Percentiles rank a stretch among this genome's conserved stretches.
Evolutionary conservation across 2,888 invertebrate genomes (phyloP).

Genomic region (Sympetrum striolatum): DNA sequence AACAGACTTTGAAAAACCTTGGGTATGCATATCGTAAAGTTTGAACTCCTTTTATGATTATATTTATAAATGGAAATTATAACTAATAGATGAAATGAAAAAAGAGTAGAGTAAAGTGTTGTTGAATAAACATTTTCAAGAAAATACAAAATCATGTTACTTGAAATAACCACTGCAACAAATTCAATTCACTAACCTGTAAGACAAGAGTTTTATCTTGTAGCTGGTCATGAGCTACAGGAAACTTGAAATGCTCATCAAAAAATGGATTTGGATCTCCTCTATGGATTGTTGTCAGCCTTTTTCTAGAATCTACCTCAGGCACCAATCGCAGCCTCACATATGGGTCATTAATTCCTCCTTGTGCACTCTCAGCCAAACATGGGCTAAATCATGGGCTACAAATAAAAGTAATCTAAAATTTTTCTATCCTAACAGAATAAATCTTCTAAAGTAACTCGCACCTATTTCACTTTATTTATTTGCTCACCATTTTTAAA

Average conservation of each 20-base stretch:
- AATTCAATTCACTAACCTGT: constrained; percentile 64
- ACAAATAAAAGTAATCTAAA: constrained; percentile 50
- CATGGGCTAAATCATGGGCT: constrained; percentile 86
- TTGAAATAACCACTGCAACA: background rate
- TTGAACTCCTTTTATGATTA: too few relatives aligned
- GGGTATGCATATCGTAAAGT: too few relatives aligned
- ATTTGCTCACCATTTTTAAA: too few relatives aligned
- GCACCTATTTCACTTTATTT: too few relatives aligned
- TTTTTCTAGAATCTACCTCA: constrained; percentile 81
- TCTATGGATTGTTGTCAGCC: constrained; percentile 84
- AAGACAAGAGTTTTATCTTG: constrained; percentile 77
- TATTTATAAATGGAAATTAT: too few relatives aligned
- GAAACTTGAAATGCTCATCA: constrained; percentile 92
- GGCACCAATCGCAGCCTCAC: constrained; percentile 81
- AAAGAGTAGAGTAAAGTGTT: constrained; percentile 29
- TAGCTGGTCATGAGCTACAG: constrained; percentile 86
- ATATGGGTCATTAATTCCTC: constrained; percentile 90
- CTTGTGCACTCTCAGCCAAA: constrained; percentile 83
- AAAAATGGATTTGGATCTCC: constrained; percentile 87
- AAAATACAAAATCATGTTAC: background rate
- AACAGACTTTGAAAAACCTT: too few relatives aligned
- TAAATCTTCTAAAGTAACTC: too few relatives aligned
- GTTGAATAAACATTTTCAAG: background rate
- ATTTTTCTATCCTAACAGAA: background rate
- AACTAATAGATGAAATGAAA: too few relatives aligned